Evolutionary conservation across 2,888 invertebrate species (phyloP).

Genomic region (Athalia circularis): DNA sequence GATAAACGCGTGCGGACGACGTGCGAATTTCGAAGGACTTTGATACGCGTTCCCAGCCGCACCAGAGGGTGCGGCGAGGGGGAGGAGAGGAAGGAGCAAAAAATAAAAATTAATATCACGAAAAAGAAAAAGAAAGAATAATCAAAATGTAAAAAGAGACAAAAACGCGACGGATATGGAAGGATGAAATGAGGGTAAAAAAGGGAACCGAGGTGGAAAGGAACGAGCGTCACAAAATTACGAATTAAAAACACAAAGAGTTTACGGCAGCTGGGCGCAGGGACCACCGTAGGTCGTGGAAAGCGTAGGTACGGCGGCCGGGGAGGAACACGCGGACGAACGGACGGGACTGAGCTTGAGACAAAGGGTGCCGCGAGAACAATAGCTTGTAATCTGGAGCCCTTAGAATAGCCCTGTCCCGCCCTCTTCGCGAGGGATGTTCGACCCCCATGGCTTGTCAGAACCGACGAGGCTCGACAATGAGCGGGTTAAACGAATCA

Average conservation of each 20-base stretch:
- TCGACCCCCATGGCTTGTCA: slow-evolving; percentile 55
- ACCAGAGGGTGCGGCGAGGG: neutral
- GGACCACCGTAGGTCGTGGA: slow-evolving; percentile 44
- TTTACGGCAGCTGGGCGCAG: slow-evolving; percentile 49
- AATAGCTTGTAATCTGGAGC: slow-evolving; percentile 73
- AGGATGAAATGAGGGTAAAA: slow-evolving; percentile 8
- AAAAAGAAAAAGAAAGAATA: too few relatives aligned
- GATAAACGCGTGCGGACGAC: too few relatives aligned
- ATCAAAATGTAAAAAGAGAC: neutral
- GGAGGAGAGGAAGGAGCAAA: too few relatives aligned
- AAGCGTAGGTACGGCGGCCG: neutral
- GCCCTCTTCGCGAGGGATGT: slow-evolving; percentile 47
- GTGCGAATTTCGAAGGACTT: neutral
- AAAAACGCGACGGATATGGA: neutral
- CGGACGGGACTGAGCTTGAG: slow-evolving; percentile 60
- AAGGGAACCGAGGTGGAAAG: slow-evolving; percentile 36
- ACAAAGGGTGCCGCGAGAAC: slow-evolving; percentile 71
- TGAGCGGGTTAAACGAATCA: slow-evolving; percentile 71
- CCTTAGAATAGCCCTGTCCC: slow-evolving; percentile 64
- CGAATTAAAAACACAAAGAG: slow-evolving; percentile 71
- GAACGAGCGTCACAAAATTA: slow-evolving; percentile 66
- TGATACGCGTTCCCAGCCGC: neutral
- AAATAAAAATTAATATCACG: too few relatives aligned
- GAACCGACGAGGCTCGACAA: slow-evolving; percentile 59
- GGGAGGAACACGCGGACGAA: slow-evolving; percentile 33